Evolutionary conservation across 2,888 invertebrate species (phyloP), one percentile per base, ranked within the genome.

Genomic region (Balanococcus diminutus): DNA sequence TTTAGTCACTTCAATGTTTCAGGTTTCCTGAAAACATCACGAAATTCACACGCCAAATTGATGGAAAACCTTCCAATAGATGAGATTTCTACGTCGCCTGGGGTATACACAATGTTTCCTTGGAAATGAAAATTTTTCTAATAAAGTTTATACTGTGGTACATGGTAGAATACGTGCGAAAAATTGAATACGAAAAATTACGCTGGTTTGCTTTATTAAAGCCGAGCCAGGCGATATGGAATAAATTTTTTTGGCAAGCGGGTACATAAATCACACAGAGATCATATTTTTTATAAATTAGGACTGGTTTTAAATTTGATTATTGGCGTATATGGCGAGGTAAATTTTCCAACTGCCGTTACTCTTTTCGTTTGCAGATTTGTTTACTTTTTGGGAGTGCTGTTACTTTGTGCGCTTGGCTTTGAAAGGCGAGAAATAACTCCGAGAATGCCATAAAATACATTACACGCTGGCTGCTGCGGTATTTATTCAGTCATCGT

Each of bases 401-500:
- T 42, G 8, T n/a, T n/a, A n/a, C 11, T 5, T 11, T 42, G 8
- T 42, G 42, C 8, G 56, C 56, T 56, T 56, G 19, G 56, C 56
- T 56, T 56, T 56, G 56, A 56, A 56, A 56, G 19, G n/a, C n/a
- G n/a, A n/a, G 56, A 22, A 56, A 56, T 56, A 22, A 56, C 25
- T n/a, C 28, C 25, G 61, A 22, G 61, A 67, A 67, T 67, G 61
- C 61, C 61, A 67, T 67, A 67, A 25, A 67, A 51, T 51, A 51
- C 51, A 51, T 51, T 19, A 51, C 51, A 51, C 51, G 19, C 51
- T 19, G 51, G 19, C 51, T 19, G 51, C 51, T 4, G 51, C 51
- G 61, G 61, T 67, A 67, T 67, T 67, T 67, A 67, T 67, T 67
- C 61, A 67, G 61, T 67, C 61, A 67, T 67, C 61, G 61, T 67